phyloP scores from a whole-genome alignment of 2,113 vertebrate genomes.

The Abramis brama region DNA sequence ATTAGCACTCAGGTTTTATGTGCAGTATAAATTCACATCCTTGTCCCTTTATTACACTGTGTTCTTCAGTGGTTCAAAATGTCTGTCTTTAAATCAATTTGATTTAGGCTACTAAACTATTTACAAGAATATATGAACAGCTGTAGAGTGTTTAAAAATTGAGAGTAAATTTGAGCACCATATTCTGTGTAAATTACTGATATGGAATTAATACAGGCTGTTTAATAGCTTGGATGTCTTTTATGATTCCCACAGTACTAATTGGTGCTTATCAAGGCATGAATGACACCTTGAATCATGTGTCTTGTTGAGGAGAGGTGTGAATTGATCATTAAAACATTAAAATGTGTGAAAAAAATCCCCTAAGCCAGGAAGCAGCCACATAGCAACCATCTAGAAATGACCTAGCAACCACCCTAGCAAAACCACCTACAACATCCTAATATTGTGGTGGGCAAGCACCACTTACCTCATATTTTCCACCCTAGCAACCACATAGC shows the following conservation, averaged over 20 bases:
- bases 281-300: not conserved
- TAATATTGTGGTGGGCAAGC: not conserved
- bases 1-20: slow-evolving; percentile 13
- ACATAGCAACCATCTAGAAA: slow-evolving; percentile 11
- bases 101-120: not conserved
- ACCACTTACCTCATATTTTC: slow-evolving; percentile 15
- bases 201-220: not conserved
- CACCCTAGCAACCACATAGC: slow-evolving; percentile 9
- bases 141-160: not conserved
- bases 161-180: not conserved
- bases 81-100: not conserved
- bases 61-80: not conserved
- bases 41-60: not conserved
- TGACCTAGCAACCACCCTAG: not conserved
- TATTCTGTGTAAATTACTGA: not conserved
- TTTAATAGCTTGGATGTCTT: slow-evolving; percentile 8
- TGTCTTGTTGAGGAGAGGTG: not conserved
- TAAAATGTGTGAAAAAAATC: not conserved
- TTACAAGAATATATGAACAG: not conserved
- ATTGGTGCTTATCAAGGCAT: slow-evolving; percentile 9
- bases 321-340: not conserved
- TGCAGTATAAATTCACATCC: slow-evolving; percentile 16
- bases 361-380: not conserved
- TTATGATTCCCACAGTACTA: not conserved
- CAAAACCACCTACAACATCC: not conserved